Evolutionary conservation across 2,797 vertebrate species (phyloP), one percentile per base, ranked within the genome.

Genomic region (Rallus crepitans): DNA sequence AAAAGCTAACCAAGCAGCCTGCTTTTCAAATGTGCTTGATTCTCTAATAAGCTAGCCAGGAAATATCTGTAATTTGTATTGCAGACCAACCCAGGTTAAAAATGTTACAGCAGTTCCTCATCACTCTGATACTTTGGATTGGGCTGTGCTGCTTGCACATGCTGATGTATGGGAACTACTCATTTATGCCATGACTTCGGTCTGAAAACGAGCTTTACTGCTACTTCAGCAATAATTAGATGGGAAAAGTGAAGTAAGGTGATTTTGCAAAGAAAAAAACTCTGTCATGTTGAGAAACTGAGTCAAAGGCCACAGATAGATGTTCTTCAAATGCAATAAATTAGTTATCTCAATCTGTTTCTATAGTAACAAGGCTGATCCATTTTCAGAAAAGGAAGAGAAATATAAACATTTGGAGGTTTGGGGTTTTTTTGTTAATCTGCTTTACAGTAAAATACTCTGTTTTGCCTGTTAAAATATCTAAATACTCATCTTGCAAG

Each of bases 341-440:
- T 59, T 60, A 90, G 85, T 73, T 95, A 85, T 68, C 77, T 91
- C 79, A 27, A n/a, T 75, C 68, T 93, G 60, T 95, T 96, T 79
- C 90, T 95, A 90, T 31, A 95, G 82, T 76, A 82, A 82, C 89
- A 87, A 57, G 56, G 69, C 52, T 70, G 85, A 82, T 90, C 75
- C 40, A 61, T 73, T 94, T 93, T 94, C 72, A 94, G 76, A 59
- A 95, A 97, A 87, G 42, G 73, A 93, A 92, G 33, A 83, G 15
- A 94, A 84, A 60, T 55, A 82, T 40, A 92, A 97, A 69, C 30
- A 91, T 63, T 59, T 95, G 73, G 95, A 83, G 79, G 64, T 75
- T 70, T 35, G 15, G 5, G 9, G 17, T 9, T 9, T 70, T 0
- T 5, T 17, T 9, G 59, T 50, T 33, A 10, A 79, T 71, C 55